Base-by-base conservation (phyloP, 2,888 invertebrate species). In the Cantharis rufa region DNA sequence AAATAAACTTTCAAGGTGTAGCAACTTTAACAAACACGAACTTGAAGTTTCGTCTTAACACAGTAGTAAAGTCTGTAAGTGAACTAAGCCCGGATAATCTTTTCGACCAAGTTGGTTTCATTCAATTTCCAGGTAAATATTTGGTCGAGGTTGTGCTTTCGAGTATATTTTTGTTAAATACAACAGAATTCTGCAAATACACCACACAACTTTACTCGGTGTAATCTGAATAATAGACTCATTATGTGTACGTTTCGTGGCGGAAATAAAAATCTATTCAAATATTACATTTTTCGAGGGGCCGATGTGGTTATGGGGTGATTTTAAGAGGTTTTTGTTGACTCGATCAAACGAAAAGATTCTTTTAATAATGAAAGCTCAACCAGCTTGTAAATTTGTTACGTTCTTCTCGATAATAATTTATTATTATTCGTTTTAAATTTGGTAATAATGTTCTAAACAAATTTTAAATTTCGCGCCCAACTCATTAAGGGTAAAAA, bases 201-300 rank as follows among this genome's bases (percentile, higher is more conserved):
- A 75, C 77, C 76, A 74, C 75, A 80, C 81, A 66, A 66, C 21
- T 66, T 66, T 81, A 77, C 74, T 78, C 73, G 69, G 76, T 80
- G 81, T 81, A 84, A 83, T 83, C 83, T 83, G 85, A 84, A 86
- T 86, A 86, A 85, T 85, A 81, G 82, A 78, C 81, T 86, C 86
- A 87, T 87, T 87, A 87, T 87, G 84, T 82, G 83, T 79, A 84
- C 84, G 86, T 86, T 87, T 83, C 86, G 85, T 86, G 84, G 87
- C 86, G 86, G 86, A 87, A 87, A 86, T 85, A 86, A 86, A 85
- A 83, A 82, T 85, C 85, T 82, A 85, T 86, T 86, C 84, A 86
- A 84, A 80, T 78, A 80, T 77, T 77, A 74, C 79, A 80, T 78
- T 79, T 79, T 74, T 77, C 79, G 73, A 78, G 76, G 77, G 78